Base-by-base conservation (phyloP, 2,888 invertebrate species). In the Tiphia femorata region DNA sequence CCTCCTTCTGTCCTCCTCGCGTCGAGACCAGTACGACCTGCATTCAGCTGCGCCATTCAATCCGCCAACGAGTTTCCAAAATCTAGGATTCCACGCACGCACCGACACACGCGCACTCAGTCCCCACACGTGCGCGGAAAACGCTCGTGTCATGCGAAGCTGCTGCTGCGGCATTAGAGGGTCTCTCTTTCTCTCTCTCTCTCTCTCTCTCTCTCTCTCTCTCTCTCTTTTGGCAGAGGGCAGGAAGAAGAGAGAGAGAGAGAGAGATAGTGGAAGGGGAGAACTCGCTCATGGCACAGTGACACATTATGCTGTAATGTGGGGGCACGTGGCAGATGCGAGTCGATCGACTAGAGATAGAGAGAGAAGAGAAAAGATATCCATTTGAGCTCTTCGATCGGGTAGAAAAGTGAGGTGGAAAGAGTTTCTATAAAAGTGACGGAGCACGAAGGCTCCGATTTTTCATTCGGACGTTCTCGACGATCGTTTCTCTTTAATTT, bases 281-380 rank as follows among this genome's bases (percentile, higher is more conserved):
- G 50, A 25, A 21, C 10, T 16, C 29, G 54, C 35, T 66, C 71
- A 72, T 80, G 81, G 77, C 81, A 81, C 80, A 80, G 80, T 82
- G 81, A 82, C 81, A 81, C 80, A 80, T 82, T 80, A 81, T 77
- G 75, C 77, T 63, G 72, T 80, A 81, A 81, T 81, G 77, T 78
- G 76, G 76, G 75, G 77, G 75, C 80, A 76, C 79, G 78, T 76
- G 78, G 80, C 80, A 81, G 81, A 81, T 81, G 80, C 75, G 8
- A 68, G 63, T 76, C 56, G 69, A 73, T 75, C 75, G 70, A 73
- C 66, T 66, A 70, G 58, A 37, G 19, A 37, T 16, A 16, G 37
- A 17, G 17, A 37, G 33, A 33, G 33, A 6, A n/a, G 33, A n/a
- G 19, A 8, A 37, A n/a, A n/a, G n/a, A n/a, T n/a, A n/a, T n/a